These are phyloP conservation scores for Reticulitermes lucifugus DNA, from an alignment of 2,888 invertebrate species.

Conservation along the genomic window DNA sequence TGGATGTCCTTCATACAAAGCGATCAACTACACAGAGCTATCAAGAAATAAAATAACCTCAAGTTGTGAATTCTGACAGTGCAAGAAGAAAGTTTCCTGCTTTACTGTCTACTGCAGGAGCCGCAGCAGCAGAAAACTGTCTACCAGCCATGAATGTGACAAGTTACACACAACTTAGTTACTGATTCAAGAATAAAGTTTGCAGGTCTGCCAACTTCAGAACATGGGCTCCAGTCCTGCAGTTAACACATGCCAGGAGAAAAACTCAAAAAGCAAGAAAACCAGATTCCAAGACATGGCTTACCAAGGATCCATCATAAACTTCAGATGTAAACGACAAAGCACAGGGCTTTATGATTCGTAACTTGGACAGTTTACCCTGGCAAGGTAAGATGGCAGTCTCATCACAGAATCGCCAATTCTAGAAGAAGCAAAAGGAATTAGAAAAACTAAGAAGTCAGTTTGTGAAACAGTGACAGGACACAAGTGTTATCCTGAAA, in stretches of 20 bases:
- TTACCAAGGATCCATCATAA: conserved; percentile 20
- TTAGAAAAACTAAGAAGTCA: background rate
- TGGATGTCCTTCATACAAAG: too few species aligned
- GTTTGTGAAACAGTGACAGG: background rate
- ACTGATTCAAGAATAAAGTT: too few species aligned
- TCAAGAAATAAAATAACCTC: too few species aligned
- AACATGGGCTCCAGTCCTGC: too few species aligned
- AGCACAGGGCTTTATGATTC: background rate
- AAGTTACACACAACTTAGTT: too few species aligned
- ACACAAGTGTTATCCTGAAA: background rate
- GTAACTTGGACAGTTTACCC: background rate
- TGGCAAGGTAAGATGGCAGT: background rate
- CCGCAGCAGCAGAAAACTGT: background rate
- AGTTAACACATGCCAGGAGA: too few species aligned
- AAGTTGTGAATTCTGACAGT: too few species aligned
- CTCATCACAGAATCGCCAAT: background rate
- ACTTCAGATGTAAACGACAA: background rate
- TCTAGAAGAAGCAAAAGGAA: background rate
- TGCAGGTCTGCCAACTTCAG: too few species aligned
- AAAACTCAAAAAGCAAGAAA: too few species aligned
- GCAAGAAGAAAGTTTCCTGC: too few species aligned
- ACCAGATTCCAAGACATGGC: background rate
- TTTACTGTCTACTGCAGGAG: background rate
- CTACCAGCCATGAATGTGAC: background rate
- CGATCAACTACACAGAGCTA: too few species aligned